Conservation (phyloP, 64 coral and sea anemone genomes). For the Pocillopora verrucosa region DNA sequence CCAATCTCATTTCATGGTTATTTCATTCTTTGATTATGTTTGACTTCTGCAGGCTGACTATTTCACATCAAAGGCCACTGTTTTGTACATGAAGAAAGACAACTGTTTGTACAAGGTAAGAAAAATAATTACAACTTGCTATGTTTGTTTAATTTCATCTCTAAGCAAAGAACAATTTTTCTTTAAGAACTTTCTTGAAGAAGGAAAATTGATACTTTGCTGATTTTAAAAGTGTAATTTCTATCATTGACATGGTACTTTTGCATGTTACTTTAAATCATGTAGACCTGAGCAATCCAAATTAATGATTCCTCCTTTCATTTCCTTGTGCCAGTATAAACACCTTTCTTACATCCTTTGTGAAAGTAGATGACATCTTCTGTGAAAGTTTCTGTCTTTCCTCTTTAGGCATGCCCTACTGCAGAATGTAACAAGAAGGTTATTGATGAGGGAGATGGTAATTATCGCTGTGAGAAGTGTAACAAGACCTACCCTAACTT, state of each 20-base stretch:
- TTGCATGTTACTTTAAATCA: too few species aligned
- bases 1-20: not conserved
- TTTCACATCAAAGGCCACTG: slow-evolving; percentile 60
- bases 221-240: too few species aligned
- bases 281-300: too few species aligned
- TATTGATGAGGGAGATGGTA: slow-evolving; percentile 81
- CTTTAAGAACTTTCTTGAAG: not conserved
- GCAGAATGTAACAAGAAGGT: slow-evolving; percentile 97
- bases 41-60: slow-evolving; percentile 69
- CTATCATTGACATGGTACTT: too few species aligned
- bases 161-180: too few species aligned
- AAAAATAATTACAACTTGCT: too few species aligned
- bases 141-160: too few species aligned
- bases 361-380: not conserved
- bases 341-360: too few species aligned
- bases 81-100: slow-evolving; percentile 83
- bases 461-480: slow-evolving; percentile 94
- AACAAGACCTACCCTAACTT: slow-evolving; percentile 75
- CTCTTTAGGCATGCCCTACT: slow-evolving; percentile 77
- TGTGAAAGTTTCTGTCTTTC: not conserved
- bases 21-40: not conserved
- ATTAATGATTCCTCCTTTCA: too few species aligned
- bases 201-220: not conserved
- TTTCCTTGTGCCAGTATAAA: too few species aligned
- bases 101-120: slow-evolving; percentile 98